Conservation (phyloP, 2,113 vertebrate genomes). For the Halcyon malimbica region DNA sequence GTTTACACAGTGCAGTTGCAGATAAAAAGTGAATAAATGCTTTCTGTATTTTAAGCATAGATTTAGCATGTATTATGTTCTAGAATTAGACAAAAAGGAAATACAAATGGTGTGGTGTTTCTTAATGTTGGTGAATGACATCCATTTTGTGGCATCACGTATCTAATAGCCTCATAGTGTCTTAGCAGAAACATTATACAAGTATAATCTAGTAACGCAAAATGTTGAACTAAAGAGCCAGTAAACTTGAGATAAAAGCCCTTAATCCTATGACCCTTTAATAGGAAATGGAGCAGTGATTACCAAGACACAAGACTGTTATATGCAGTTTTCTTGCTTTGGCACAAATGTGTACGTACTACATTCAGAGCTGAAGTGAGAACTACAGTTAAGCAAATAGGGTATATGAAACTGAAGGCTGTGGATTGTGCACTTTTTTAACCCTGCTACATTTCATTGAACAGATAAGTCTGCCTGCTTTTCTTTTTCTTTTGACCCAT, state of each 20-base stretch:
- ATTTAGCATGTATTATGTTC: not conserved
- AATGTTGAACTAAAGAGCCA: not conserved
- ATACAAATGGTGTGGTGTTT: not conserved
- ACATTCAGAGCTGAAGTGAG: not conserved
- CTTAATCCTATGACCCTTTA: not conserved
- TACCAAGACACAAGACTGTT: not conserved
- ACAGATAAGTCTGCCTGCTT: not conserved
- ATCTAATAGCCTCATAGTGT: not conserved
- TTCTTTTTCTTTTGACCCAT: not conserved
- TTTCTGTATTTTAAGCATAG: not conserved
- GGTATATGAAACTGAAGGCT: not conserved
- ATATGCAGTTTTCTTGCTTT: not conserved
- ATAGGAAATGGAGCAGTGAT: not conserved
- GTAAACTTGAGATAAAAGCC: not conserved
- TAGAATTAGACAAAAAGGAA: not conserved
- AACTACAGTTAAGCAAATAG: not conserved
- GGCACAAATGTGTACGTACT: not conserved
- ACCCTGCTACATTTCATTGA: not conserved
- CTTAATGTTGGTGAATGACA: not conserved
- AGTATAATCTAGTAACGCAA: not conserved
- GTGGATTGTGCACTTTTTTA: fast-evolving
- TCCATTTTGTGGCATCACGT: not conserved
- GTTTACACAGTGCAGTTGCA: not conserved
- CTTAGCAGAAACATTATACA: not conserved
- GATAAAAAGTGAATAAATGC: not conserved